Percentiles rank a stretch among this genome's conserved stretches.
Evolutionary conservation across 2,113 vertebrate genomes (phyloP).

Genomic region (Noturus placidus): DNA sequence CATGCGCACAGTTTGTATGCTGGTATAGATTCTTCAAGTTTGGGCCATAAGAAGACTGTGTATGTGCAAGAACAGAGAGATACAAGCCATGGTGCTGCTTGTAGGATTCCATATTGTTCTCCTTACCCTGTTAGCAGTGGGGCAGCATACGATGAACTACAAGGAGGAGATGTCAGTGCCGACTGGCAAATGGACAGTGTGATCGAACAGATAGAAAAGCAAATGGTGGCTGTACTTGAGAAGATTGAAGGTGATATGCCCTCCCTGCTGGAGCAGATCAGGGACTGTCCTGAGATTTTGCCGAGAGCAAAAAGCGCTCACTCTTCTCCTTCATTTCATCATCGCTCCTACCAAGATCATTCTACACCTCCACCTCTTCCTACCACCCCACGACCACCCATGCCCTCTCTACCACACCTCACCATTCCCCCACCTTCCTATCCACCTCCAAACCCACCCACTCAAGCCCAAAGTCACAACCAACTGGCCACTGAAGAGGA

Average conservation of each 20-base stretch:
- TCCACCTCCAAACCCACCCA: conserved; percentile 64
- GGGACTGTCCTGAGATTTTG: conserved; percentile 70
- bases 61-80: conserved; percentile 60
- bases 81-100: conserved; percentile 57
- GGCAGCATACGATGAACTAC: conserved; percentile 67
- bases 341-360: conserved; percentile 57
- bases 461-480: conserved; percentile 54
- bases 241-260: conserved; percentile 82
- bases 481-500: conserved; percentile 58
- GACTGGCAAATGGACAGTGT: conserved; percentile 82
- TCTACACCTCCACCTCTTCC: conserved; percentile 57
- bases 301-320: conserved; percentile 66
- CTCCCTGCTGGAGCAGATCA: conserved; percentile 77
- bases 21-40: conserved; percentile 65
- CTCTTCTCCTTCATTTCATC: conserved; percentile 64
- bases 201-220: conserved; percentile 79
- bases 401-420: conserved; percentile 41
- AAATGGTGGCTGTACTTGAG: conserved; percentile 79
- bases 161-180: conserved; percentile 53
- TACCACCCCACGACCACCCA: conserved; percentile 39
- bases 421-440: conserved; percentile 39
- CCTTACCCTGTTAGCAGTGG: conserved; percentile 64
- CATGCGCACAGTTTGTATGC: conserved; percentile 62
- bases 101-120: conserved; percentile 65
- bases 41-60: conserved; percentile 63